A percentile compares a stretch with the other conserved stretches of the same genome.
Conservation (phyloP, 1,140 invertebrate genomes). For the Trypoxylus dichotomus region DNA sequence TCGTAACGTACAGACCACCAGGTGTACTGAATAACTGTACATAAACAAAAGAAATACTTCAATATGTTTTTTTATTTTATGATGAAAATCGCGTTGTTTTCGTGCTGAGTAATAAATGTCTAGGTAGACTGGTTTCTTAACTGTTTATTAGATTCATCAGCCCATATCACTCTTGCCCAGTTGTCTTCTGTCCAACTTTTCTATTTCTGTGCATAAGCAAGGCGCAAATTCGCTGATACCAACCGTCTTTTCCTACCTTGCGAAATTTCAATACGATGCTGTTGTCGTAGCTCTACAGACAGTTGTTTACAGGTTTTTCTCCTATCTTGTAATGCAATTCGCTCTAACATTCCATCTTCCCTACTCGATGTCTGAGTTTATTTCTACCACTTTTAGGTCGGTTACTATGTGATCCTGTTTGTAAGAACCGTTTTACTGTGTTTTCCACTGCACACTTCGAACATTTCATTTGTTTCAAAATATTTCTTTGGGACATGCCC, state of each 20-base stretch:
- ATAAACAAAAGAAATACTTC: no score
- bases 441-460: background rate
- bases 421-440: conserved; percentile 11
- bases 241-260: conserved; percentile 5
- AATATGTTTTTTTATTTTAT: no score
- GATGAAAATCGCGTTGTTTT: background rate
- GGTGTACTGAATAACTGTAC: no score
- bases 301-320: conserved; percentile 9
- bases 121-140: background rate
- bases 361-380: background rate
- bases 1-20: background rate
- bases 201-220: background rate
- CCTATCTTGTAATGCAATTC: background rate
- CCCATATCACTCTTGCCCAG: background rate
- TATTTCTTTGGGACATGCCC: background rate
- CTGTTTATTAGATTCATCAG: background rate
- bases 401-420: conserved; percentile 24
- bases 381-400: conserved; percentile 8
- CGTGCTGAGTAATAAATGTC: background rate
- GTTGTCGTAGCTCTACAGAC: background rate
- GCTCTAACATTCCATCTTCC: background rate
- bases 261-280: background rate
- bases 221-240: background rate
- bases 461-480: conserved; percentile 7
- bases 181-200: background rate